Evolutionary conservation across 2,113 vertebrate species (phyloP).

Genomic region (Psammodynastes pulverulentus): DNA sequence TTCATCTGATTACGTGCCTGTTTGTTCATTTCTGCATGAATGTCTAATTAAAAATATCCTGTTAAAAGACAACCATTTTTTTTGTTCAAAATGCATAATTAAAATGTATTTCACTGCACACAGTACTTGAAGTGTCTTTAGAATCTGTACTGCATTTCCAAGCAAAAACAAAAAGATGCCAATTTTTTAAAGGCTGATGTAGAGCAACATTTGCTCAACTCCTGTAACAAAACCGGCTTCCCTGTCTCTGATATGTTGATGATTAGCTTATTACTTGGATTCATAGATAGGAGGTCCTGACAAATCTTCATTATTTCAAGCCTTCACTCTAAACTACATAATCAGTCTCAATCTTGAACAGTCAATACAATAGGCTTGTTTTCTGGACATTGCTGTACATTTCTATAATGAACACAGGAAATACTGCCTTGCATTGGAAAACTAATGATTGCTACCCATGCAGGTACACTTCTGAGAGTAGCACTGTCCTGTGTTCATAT

Average conservation of each 20-base stretch:
- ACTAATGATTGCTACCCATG: neutral
- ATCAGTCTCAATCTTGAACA: neutral
- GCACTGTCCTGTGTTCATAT: neutral
- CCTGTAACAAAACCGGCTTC: neutral
- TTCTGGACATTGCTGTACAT: neutral
- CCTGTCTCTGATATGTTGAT: neutral
- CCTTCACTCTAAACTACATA: neutral
- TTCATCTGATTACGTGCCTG: neutral
- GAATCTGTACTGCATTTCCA: neutral
- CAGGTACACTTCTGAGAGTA: neutral
- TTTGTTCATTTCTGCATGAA: neutral
- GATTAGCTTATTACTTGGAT: neutral
- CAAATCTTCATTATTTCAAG: neutral
- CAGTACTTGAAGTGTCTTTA: neutral
- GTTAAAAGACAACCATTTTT: neutral
- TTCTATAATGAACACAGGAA: neutral
- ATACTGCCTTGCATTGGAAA: neutral
- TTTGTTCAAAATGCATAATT: neutral
- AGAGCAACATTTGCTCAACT: neutral
- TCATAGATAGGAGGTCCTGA: neutral
- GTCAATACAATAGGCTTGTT: neutral
- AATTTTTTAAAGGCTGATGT: neutral
- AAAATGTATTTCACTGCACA: neutral
- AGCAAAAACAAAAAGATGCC: neutral
- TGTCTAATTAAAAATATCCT: neutral